Base-by-base conservation (phyloP, 1,140 invertebrate species). In the Lasioglossum baleicum region DNA sequence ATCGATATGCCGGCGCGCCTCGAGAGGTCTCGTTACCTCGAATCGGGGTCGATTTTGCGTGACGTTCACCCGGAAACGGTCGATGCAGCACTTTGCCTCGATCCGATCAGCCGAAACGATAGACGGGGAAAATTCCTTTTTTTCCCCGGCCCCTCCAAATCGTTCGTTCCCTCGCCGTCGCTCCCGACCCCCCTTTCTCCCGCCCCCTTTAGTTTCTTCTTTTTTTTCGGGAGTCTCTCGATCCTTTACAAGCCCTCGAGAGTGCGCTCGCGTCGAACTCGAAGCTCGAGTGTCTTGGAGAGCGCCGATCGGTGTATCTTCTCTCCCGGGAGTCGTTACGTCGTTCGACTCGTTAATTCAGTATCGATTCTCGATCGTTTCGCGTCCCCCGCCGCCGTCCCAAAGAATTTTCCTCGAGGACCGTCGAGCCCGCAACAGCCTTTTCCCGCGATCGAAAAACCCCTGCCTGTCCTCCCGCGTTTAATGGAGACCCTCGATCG, bases 261-360 rank as follows among this genome's bases (percentile, higher is more conserved):
- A 79, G 76, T 42, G 69, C 63, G 76, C 76, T 79, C 76, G 61
- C 69, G 76, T 79, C 76, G 69, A 78, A 73, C 76, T 79, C 76
- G 69, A 56, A 22, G 42, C 69, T 79, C 61, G 76, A 79, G 76
- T 72, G 61, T 73, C 76, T 73, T 7, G 69, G 64, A 73, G 69
- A 31, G 69, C 48, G n/a, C 31, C 31, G 53, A 78, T 61, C 66
- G 66, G 75, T 79, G 64, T 71, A 73, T 65, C 75, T 64, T 53
- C 75, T 64, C 17, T 58, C 56, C 7, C 48, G 61, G 17, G 15
- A 20, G 72, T 79, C 69, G 76, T 79, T 79, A 73, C 69, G 69
- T 73, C 69, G 69, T 64, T 56, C 76, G 69, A 63, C 76, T 79
- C 69, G 76, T 79, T 79, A 79, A 79, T 79, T 79, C 76, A 2